phyloP scores from a whole-genome alignment of 2,797 vertebrate species.

The Neosilurus mollespiculum region DNA sequence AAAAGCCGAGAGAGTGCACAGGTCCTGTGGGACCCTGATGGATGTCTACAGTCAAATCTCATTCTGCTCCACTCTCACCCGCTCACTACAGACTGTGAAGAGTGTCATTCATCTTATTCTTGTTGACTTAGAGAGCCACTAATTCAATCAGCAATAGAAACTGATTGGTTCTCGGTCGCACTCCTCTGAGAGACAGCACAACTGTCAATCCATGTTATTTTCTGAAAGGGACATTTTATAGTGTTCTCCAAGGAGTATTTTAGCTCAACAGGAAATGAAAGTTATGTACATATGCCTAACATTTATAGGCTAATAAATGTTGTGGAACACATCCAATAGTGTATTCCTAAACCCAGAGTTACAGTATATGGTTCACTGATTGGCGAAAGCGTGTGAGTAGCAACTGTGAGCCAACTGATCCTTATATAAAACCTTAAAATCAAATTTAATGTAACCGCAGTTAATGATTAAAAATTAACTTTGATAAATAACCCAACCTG shows the following conservation, averaged over 20 bases:
- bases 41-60: slow-evolving; percentile 23
- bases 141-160: slow-evolving; percentile 31
- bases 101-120: slow-evolving; percentile 31
- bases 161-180: slow-evolving; percentile 12
- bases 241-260: background rate
- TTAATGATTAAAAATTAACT: background rate
- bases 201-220: slow-evolving; percentile 17
- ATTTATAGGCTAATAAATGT: background rate
- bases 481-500: background rate
- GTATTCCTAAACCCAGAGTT: background rate
- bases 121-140: slow-evolving; percentile 30
- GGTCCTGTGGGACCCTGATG: slow-evolving; percentile 21
- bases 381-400: background rate
- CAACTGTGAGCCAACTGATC: background rate
- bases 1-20: background rate
- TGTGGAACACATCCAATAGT: background rate
- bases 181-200: background rate
- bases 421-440: background rate
- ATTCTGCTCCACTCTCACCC: slow-evolving; percentile 32
- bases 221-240: background rate
- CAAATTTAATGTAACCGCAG: background rate
- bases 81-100: slow-evolving; percentile 17
- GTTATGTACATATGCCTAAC: background rate
- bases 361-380: background rate
- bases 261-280: slow-evolving; percentile 3